These are phyloP conservation scores for Pterostichus madidus DNA, from an alignment of 2,888 invertebrate species.

Conservation along the genomic window DNA sequence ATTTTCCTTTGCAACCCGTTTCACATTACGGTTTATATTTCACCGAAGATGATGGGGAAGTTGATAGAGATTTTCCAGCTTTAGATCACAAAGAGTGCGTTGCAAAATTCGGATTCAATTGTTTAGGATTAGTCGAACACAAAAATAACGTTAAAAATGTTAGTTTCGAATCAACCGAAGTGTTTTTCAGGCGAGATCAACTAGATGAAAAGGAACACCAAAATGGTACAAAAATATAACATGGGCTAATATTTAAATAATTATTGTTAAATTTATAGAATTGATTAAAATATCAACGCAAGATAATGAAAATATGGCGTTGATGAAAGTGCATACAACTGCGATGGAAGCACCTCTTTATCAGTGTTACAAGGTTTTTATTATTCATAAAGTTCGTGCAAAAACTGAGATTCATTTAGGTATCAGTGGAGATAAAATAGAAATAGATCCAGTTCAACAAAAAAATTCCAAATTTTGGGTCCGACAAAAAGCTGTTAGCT, in stretches of 20 bases:
- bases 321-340: constrained; percentile 86
- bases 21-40: constrained; percentile 92
- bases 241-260: no score
- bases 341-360: constrained; percentile 93
- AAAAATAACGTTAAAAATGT: constrained; percentile 77
- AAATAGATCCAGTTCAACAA: constrained; percentile 90
- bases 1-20: constrained; percentile 82
- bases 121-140: constrained; percentile 92
- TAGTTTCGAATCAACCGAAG: constrained; percentile 72
- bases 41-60: constrained; percentile 97
- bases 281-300: constrained; percentile 66
- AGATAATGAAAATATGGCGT: constrained; percentile 74
- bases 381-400: constrained; percentile 89
- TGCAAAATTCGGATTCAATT: constrained; percentile 94
- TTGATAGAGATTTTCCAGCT: constrained; percentile 95
- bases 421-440: constrained; percentile 93
- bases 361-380: constrained; percentile 88
- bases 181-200: constrained; percentile 68
- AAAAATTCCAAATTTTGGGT: constrained; percentile 84
- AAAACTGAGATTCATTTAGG: constrained; percentile 92
- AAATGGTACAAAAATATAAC: constrained; percentile 25
- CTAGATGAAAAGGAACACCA: constrained; percentile 72
- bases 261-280: constrained; percentile 29
- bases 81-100: constrained; percentile 93
- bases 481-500: constrained; percentile 88